Base-by-base conservation (phyloP, 2,888 invertebrate genomes). In the Venusia cambrica region DNA sequence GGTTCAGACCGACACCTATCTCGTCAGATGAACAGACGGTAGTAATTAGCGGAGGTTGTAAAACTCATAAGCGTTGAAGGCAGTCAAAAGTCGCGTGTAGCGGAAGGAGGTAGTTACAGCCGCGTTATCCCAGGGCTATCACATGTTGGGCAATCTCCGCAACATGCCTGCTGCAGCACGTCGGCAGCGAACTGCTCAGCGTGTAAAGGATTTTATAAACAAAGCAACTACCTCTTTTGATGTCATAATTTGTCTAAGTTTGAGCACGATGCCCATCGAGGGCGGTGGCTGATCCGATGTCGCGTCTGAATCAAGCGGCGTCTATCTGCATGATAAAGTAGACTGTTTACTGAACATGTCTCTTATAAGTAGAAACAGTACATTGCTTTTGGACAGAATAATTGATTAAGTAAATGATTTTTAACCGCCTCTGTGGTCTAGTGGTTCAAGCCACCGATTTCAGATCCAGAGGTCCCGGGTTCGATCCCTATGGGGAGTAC, bases 91-190 rank as follows among this genome's bases (percentile, higher is more conserved):
- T 72, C 74, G 70, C 67, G 63, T 58, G 62, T 65, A 58, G 61
- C 72, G 84, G 85, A 85, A 79, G 75, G 59, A 56, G 62, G 74
- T 73, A 48, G 68, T 81, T 80, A 75, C 53, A 50, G 48, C 48
- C 36, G 33, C 46, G 51, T 71, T 78, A 80, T 80, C 80, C 75
- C 78, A 81, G 69, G 79, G 77, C 69, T 77, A 83, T 84, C 81
- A 45, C 44, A 43, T 49, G 62, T 80, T 77, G 71, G 64, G 54
- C 53, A 61, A 64, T 62, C 63, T 62, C 59, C 54, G 51, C 48
- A 8, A 13, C 30, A 18, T 22, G 18, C 43, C 46, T 43, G 43
- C 49, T 48, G 27, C 33, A 29, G 38, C 18, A 37, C 32, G 28
- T 29, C 35, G 8, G n/a, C n/a, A n/a, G n/a, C n/a, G n/a, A n/a